phyloP scores from a whole-genome alignment of 2,113 vertebrate genomes.

The Vanacampus margaritifer region DNA sequence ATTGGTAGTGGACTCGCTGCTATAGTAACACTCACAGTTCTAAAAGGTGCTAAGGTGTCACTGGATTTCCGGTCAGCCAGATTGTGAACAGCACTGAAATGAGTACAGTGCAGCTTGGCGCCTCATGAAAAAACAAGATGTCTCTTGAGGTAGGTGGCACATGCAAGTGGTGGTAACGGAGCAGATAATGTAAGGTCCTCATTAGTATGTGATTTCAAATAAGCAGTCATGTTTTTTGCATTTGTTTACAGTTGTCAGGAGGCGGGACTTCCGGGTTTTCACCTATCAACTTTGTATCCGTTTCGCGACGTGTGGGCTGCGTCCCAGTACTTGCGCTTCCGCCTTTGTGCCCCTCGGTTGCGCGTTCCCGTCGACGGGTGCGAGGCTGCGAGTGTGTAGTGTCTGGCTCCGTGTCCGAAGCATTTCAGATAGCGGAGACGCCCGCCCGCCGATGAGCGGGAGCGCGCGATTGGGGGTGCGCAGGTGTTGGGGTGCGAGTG shows the following conservation, averaged over 20 bases:
- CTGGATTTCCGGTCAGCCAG: slow-evolving; percentile 30
- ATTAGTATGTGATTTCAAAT: neutral
- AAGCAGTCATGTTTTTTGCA: neutral
- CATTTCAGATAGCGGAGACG: no score
- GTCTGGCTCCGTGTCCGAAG: no score
- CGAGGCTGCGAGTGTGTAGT: no score
- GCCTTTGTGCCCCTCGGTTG: no score
- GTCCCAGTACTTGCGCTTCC: no score
- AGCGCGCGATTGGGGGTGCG: no score
- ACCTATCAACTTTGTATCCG: no score
- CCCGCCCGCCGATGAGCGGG: no score
- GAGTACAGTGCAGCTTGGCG: slow-evolving; percentile 14
- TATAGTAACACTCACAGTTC: slow-evolving; percentile 57
- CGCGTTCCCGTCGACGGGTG: no score
- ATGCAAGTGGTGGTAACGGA: slow-evolving; percentile 26
- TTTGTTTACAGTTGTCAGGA: slow-evolving; percentile 5
- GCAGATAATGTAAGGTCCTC: slow-evolving; percentile 54
- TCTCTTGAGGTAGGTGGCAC: slow-evolving; percentile 28
- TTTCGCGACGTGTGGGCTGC: no score
- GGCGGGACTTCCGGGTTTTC: no score
- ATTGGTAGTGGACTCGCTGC: slow-evolving; percentile 54
- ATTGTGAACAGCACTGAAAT: slow-evolving; percentile 9
- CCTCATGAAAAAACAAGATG: slow-evolving; percentile 37
- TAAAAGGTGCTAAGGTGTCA: slow-evolving; percentile 56
- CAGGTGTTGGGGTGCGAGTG: no score